These are phyloP conservation scores for Copidosoma floridanum DNA, from an alignment of 1,140 invertebrate genomes.

Conservation along the genomic window DNA sequence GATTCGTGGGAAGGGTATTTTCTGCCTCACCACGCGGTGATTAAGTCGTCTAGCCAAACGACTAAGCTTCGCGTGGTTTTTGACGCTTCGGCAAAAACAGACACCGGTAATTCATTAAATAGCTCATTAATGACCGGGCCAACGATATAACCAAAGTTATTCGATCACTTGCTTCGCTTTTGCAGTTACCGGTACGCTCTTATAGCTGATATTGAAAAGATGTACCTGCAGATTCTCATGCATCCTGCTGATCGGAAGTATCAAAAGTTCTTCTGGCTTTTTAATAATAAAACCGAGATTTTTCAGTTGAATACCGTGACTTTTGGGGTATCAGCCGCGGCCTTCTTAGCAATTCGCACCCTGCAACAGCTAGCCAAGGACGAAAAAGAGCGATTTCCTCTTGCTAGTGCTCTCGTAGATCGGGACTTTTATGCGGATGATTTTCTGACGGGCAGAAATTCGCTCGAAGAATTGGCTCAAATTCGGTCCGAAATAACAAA, in stretches of 20 bases:
- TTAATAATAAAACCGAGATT: too few species aligned
- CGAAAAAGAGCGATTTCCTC: background rate
- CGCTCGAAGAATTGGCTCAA: background rate
- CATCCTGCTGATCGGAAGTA: too few species aligned
- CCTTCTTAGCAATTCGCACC: background rate
- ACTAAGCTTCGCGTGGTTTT: background rate
- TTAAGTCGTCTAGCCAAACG: background rate
- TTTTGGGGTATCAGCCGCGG: background rate
- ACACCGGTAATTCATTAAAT: background rate
- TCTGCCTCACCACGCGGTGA: background rate
- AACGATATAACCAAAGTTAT: background rate
- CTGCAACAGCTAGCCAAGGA: background rate
- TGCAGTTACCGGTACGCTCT: background rate
- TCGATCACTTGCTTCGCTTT: background rate
- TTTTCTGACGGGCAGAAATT: background rate
- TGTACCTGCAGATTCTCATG: too few species aligned
- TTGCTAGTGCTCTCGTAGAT: background rate
- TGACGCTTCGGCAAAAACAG: slow-evolving; percentile 1
- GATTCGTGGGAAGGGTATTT: background rate
- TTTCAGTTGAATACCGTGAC: too few species aligned
- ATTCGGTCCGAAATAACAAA: background rate
- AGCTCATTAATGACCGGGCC: background rate
- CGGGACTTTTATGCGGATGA: slow-evolving; percentile 4
- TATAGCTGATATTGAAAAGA: too few species aligned
- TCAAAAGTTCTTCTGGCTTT: too few species aligned